These are phyloP conservation scores for Seladonia tumulorum DNA, from an alignment of 2,888 invertebrate genomes.

Conservation along the genomic window DNA sequence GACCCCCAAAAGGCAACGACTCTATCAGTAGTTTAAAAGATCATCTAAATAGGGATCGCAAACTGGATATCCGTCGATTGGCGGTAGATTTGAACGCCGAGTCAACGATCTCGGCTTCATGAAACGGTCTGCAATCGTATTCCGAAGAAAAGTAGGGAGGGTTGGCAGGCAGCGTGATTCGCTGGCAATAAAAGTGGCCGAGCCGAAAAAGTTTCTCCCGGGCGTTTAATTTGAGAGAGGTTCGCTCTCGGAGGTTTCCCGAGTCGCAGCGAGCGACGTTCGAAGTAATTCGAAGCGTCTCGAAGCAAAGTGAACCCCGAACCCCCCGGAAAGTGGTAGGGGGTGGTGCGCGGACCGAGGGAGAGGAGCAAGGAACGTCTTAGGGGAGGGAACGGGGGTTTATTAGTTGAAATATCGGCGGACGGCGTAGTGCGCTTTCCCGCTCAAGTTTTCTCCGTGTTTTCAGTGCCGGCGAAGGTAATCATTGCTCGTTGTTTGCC, in stretches of 20 bases:
- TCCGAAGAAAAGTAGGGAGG: background rate
- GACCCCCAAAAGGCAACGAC: background rate
- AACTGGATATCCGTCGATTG: background rate
- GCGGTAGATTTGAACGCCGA: background rate
- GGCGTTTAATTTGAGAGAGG: slow-evolving; percentile 6
- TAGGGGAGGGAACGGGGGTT: background rate
- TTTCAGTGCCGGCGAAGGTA: background rate
- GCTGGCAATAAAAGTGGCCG: slow-evolving; percentile 11
- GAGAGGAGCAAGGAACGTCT: background rate
- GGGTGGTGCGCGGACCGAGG: background rate
- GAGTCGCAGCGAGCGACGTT: background rate
- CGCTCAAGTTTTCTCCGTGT: slow-evolving; percentile 25
- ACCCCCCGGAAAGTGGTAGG: too few relatives aligned
- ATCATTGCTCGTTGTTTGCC: slow-evolving; percentile 27
- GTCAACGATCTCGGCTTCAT: background rate
- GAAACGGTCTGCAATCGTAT: background rate
- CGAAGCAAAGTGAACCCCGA: too few relatives aligned
- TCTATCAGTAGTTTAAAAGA: background rate
- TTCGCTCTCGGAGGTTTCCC: background rate
- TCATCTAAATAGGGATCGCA: background rate
- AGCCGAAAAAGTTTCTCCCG: background rate
- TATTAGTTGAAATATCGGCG: slow-evolving; percentile 33
- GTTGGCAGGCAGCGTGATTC: background rate
- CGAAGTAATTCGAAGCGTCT: slow-evolving; percentile 11
- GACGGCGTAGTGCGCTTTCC: background rate